phyloP scores from a whole-genome alignment of 2,888 invertebrate genomes.

The Fragum sueziense region DNA sequence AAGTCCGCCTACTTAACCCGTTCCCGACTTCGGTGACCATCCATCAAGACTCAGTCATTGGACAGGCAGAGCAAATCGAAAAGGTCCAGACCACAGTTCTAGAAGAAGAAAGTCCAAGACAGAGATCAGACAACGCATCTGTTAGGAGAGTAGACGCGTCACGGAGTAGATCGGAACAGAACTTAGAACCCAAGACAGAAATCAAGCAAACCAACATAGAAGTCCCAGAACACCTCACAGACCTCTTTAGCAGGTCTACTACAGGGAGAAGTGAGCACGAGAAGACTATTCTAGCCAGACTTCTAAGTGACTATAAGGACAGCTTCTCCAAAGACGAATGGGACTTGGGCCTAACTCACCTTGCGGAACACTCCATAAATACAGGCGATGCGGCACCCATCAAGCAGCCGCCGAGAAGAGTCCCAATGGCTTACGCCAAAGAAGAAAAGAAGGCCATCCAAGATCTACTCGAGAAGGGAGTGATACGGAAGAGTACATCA shows the following conservation, averaged over 20 bases:
- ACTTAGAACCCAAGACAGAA: not conserved
- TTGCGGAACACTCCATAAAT: conserved; percentile 45
- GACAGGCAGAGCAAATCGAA: conserved; percentile 23
- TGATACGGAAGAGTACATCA: conserved; percentile 22
- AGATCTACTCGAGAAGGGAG: conserved; percentile 31
- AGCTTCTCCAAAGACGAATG: conserved; percentile 45
- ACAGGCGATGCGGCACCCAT: conserved; percentile 47
- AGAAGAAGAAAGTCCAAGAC: conserved; percentile 14
- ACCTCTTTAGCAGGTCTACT: not conserved
- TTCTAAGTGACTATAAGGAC: conserved; percentile 30
- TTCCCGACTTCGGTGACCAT: conserved; percentile 12
- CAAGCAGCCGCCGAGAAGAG: conserved; percentile 49
- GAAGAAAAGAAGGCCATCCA: conserved; percentile 40
- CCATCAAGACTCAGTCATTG: conserved; percentile 32
- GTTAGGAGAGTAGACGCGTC: not conserved
- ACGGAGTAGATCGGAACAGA: not conserved
- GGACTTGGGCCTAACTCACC: conserved; percentile 50
- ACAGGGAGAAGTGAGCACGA: not conserved
- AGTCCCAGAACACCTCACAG: conserved; percentile 2
- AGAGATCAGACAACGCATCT: not conserved
- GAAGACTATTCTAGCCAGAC: not conserved
- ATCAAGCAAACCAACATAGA: not conserved
- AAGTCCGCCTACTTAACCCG: conserved; percentile 35
- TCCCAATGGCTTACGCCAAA: conserved; percentile 38
- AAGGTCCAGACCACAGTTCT: not conserved